phyloP scores from a whole-genome alignment of 2,888 invertebrate species.

The Lithophane socia region DNA sequence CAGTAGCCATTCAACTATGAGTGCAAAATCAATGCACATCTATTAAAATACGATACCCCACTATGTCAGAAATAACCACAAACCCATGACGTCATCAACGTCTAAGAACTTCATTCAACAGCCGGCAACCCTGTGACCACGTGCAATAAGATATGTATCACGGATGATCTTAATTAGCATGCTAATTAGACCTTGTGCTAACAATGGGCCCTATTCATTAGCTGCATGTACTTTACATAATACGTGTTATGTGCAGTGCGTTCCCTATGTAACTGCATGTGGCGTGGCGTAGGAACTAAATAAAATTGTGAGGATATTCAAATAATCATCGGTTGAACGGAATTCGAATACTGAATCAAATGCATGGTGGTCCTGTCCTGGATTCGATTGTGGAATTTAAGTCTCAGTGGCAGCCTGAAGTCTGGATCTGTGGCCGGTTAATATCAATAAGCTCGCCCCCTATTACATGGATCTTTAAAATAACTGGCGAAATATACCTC shows the following conservation, averaged over 20 bases:
- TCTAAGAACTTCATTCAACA: conserved; percentile 25
- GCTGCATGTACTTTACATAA: conserved; percentile 51
- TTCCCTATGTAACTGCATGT: conserved; percentile 7
- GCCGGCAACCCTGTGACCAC: conserved; percentile 9
- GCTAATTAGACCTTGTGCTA: conserved; percentile 60
- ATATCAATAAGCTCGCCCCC: not conserved
- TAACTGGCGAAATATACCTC: no score
- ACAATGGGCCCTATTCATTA: conserved; percentile 66
- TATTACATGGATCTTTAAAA: no score
- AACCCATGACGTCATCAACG: conserved; percentile 16
- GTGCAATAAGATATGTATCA: conserved; percentile 51
- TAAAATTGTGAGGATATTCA: conserved; percentile 7
- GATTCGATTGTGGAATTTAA: no score
- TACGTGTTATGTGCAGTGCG: conserved; percentile 21
- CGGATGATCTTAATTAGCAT: conserved; percentile 57
- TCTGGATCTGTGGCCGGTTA: not conserved
- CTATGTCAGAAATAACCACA: not conserved
- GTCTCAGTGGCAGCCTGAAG: not conserved
- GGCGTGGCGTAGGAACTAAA: not conserved
- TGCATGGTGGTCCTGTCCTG: not conserved
- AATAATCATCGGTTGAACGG: not conserved
- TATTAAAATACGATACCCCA: not conserved
- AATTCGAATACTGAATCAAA: not conserved
- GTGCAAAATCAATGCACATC: not conserved
- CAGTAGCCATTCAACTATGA: not conserved